Percentiles rank a stretch among this genome's conserved stretches.
phyloP scores from a whole-genome alignment of 37 sponge, comb jelly and placozoan species.

The Eunapius fragilis region DNA sequence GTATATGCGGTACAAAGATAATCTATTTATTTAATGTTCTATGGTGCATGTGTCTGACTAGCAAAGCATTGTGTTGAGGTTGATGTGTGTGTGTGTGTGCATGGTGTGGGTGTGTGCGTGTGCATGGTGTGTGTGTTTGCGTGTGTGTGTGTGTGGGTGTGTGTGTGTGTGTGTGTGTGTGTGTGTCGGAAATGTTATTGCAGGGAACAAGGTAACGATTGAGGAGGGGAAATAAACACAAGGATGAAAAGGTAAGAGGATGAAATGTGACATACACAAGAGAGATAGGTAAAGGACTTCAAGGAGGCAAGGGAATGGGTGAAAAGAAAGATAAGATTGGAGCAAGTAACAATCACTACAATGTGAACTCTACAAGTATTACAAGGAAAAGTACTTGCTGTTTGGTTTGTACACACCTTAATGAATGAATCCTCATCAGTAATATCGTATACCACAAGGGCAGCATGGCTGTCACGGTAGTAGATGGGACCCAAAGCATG shows the following conservation, averaged over 20 bases:
- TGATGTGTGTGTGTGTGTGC: neutral
- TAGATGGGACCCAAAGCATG: slow-evolving; percentile 99
- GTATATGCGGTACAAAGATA: no score
- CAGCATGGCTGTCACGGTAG: slow-evolving; percentile 98
- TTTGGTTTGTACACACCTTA: slow-evolving; percentile 52
- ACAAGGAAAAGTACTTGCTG: neutral
- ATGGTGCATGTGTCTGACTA: neutral
- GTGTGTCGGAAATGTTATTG: no score
- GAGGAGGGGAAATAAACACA: no score
- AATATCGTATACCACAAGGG: slow-evolving; percentile 97
- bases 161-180: no score
- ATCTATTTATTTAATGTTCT: neutral
- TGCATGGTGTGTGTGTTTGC: no score
- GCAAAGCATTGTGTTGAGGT: neutral
- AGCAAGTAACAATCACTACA: neutral
- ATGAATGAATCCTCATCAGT: slow-evolving; percentile 95
- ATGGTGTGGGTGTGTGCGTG: no score
- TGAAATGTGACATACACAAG: no score
- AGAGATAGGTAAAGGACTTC: neutral
- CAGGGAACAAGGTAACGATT: no score
- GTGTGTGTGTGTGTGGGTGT: no score
- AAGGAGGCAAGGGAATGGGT: neutral
- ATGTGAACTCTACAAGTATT: neutral
- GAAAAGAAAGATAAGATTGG: neutral
- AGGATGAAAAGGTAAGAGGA: neutral